Evolutionary conservation across 2,797 vertebrate genomes (phyloP), one percentile per base, ranked within the genome.

Genomic region (Aldrovandia affinis): DNA sequence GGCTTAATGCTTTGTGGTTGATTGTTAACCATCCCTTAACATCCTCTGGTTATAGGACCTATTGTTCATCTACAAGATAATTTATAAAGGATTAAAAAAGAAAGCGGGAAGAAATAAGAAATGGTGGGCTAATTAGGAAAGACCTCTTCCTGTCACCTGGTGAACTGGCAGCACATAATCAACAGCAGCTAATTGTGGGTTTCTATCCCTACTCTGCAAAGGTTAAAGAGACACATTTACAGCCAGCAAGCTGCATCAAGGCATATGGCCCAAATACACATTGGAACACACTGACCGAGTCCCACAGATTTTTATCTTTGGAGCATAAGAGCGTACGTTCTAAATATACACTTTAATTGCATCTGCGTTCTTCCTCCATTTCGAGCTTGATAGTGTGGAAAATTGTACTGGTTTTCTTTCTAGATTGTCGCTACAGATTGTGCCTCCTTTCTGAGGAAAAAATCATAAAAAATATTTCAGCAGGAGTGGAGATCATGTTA

Each of bases 161-260:
- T 87, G 87, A 65, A 87, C 91, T 86, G 91, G 90, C 93, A 92
- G 86, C 90, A 91, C 91, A 93, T 95, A 94, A 96, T 95, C 93
- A 91, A 92, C 91, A 87, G 91, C 89, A 90, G 87, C 91, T 91
- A 94, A 93, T 92, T 93, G 91, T 91, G 92, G 92, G 91, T 95
- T 95, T 93, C 92, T 92, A 92, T 92, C 91, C 92, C 88, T 89
- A 90, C 88, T 91, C 88, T 83, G 89, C 89, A 90, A 92, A 94
- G 89, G 91, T 85, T 88, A 90, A 93, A 83, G 75, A 81, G 89
- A 91, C 92, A 94, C 93, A 94, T 95, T 94, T 94, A 94, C 91
- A 93, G 94, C 91, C 89, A 89, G 89, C 52, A 57, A 88, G 85
- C 86, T 79, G 78, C 81, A 54, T 73, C 77, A 75, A 12, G 83